Percentiles rank a stretch among this genome's conserved stretches.
Conservation (phyloP, 1,140 invertebrate genomes). For the Zaprionus taronus region DNA sequence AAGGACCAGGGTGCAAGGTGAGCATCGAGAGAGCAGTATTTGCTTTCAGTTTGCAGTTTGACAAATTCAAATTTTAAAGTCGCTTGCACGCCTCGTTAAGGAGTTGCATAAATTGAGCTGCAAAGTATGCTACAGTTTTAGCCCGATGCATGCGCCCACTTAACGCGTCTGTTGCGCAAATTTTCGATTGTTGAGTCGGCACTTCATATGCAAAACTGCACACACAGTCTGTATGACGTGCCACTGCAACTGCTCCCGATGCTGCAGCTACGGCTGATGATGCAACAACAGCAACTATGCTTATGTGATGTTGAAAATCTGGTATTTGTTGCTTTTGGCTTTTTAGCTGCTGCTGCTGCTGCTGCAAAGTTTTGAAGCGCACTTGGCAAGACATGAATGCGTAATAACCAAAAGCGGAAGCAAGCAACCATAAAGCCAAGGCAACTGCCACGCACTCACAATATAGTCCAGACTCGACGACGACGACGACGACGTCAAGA, state of each 20-base stretch:
- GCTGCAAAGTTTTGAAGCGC: slow-evolving; percentile 73
- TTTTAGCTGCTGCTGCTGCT: slow-evolving; percentile 54
- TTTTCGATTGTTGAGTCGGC: slow-evolving; percentile 80
- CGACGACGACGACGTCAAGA: slow-evolving; percentile 8
- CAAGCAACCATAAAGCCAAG: slow-evolving; percentile 78
- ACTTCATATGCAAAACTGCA: slow-evolving; percentile 79
- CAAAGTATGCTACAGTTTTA: slow-evolving; percentile 71
- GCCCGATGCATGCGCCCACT: slow-evolving; percentile 60
- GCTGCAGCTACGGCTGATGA: slow-evolving; percentile 9
- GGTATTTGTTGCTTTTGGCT: slow-evolving; percentile 77
- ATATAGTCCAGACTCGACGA: slow-evolving; percentile 23
- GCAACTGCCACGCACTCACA: slow-evolving; percentile 42
- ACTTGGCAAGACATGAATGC: slow-evolving; percentile 81
- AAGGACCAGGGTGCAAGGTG: not conserved
- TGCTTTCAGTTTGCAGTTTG: slow-evolving; percentile 14
- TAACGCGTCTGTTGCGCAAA: slow-evolving; percentile 78
- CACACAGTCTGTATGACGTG: slow-evolving; percentile 40
- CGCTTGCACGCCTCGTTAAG: slow-evolving; percentile 54
- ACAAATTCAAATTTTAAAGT: slow-evolving; percentile 30
- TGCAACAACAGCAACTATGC: slow-evolving; percentile 43
- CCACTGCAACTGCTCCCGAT: slow-evolving; percentile 26
- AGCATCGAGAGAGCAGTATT: not conserved
- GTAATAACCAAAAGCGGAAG: slow-evolving; percentile 82
- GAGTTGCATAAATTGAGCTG: slow-evolving; percentile 62
- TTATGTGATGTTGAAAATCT: slow-evolving; percentile 66